Conservation (phyloP, 2,888 invertebrate genomes). For the Listrodromus nycthemerus region DNA sequence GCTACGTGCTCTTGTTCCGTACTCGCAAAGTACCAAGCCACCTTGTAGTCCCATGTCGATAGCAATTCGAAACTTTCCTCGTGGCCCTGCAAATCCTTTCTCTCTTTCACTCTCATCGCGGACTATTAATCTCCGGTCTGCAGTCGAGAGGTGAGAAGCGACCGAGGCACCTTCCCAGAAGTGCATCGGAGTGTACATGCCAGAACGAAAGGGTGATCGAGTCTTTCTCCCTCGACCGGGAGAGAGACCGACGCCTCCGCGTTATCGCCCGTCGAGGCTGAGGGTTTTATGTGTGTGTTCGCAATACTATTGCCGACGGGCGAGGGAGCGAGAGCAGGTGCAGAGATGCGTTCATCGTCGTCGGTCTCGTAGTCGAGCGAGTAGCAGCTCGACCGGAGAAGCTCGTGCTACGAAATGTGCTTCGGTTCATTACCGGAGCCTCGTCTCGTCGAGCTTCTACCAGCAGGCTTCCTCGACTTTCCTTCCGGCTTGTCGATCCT, state of each 20-base stretch:
- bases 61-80: constrained; percentile 69
- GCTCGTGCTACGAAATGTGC: constrained; percentile 27
- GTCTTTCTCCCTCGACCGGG: constrained; percentile 63
- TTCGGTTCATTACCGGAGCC: constrained; percentile 50
- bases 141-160: constrained; percentile 65
- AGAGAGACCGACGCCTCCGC: constrained; percentile 65
- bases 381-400: constrained; percentile 31
- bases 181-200: constrained; percentile 60
- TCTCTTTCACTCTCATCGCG: constrained; percentile 44
- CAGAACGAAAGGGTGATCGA: constrained; percentile 38
- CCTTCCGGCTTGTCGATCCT: constrained; percentile 35
- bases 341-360: constrained; percentile 44
- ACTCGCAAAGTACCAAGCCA: constrained; percentile 30
- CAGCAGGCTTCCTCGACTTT: not conserved
- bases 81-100: constrained; percentile 45
- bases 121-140: constrained; percentile 75
- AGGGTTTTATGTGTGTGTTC: constrained; percentile 30
- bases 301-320: constrained; percentile 34
- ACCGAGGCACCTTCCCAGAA: constrained; percentile 74
- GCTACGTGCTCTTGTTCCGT: constrained; percentile 37
- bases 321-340: constrained; percentile 41
- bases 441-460: constrained; percentile 31
- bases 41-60: constrained; percentile 27
- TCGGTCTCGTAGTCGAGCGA: constrained; percentile 31
- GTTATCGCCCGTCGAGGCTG: constrained; percentile 45